Evolutionary conservation across 2,113 vertebrate genomes (phyloP), one percentile per base, ranked within the genome.

Genomic region (Malaclemys terrapin): DNA sequence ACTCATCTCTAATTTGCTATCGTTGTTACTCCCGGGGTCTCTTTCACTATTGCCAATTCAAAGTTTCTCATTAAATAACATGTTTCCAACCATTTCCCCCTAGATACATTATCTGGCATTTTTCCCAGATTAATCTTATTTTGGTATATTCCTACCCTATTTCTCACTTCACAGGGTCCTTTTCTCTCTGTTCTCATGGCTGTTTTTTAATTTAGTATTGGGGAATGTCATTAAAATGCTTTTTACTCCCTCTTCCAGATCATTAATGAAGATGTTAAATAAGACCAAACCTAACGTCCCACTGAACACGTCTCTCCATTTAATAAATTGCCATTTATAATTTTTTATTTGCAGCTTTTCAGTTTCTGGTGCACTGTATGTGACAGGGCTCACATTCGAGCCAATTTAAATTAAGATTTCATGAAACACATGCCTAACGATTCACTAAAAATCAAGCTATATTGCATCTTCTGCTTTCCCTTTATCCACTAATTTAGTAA

Each of bases 401-500:
- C 10, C 85, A 93, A 52, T 87, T 75, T 93, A 75, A 90, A 85
- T 85, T 27, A 91, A 90, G 8, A 29, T 47, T 69, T 38, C 49
- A 56, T 75, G 69, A 90, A 45, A 50, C 57, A 93, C 75, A 89
- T 11, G 22, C 72, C 89, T 79, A 91, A 87, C 87, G 24, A 79
- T 93, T 95, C 42, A 78, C 85, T 82, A 93, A 93, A 53, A 59
- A 54, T 54, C 57, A 57, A 52, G 42, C 9, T 59, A 27, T 47
- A 29, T 38, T 83, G 22, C 72, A 88, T 53, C 47, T 62, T 95
- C n/a, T 6, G 42, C 90, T 93, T 95, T 87, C 45, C 13, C 62
- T 89, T 80, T 84, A 80, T 91, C 90, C 94, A 29, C 24, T 94
- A 45, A 91, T 47, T 93, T 93, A n/a, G 54, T 84, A 89, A 79